Base-by-base conservation (phyloP, 2,113 vertebrate genomes). In the Dascyllus trimaculatus region DNA sequence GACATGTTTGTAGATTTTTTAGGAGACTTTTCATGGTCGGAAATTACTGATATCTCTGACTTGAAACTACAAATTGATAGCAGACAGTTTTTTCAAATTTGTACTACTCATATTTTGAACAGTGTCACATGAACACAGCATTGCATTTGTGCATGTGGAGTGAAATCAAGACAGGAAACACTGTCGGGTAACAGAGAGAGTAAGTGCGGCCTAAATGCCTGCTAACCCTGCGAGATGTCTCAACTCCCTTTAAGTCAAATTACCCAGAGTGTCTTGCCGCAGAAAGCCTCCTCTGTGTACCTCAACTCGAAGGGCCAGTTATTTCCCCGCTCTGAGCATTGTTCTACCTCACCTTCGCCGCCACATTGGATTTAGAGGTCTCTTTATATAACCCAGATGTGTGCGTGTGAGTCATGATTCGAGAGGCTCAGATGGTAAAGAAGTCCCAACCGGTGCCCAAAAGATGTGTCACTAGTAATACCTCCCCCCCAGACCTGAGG, bases 401-500 rank as follows among this genome's bases (percentile, higher is more conserved):
- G 73, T 60, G 81, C 32, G 19, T 35, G 84, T 92, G 91, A 91
- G 89, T 92, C 88, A 91, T 49, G 70, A 59, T 85, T 51, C 6
- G 51, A 60, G 75, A 88, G 88, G 80, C 91, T 93, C 91, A 86
- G 85, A 92, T 89, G 91, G 88, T 87, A 91, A 92, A 93, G 91
- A 78, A 88, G 93, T 89, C 92, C 88, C 90, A 88, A 88, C 85
- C 65, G 76, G 89, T 89, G 87, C 85, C 92, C 89, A 92, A 93
- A 94, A 94, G 91, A 93, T 86, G 93, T 91, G 93, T 94, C 91
- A 92, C 87, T 85, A 63, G 78, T 85, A 87, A 91, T 87, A 83
- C 84, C 85, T 83, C 74, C 87, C 90, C 87, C 66, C 72, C 70
- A 87, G 92, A 91, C 89, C 83, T 63, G 91, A 83, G 88, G 89